phyloP scores from a whole-genome alignment of 1,140 invertebrate genomes.

The Macrobrachium rosenbergii region DNA sequence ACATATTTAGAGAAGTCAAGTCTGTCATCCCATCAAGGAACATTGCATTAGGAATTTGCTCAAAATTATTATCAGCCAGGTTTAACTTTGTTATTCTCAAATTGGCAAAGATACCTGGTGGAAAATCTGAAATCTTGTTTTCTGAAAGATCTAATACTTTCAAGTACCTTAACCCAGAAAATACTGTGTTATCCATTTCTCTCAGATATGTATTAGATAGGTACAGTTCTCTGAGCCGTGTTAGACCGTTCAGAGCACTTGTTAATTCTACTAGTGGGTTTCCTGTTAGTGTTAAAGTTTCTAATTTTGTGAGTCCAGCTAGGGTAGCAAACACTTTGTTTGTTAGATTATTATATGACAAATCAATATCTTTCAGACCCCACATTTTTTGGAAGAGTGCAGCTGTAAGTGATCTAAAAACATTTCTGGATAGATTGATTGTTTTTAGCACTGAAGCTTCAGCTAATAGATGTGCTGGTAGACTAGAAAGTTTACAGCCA shows the following conservation, averaged over 20 bases:
- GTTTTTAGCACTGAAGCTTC: slow-evolving; percentile 65
- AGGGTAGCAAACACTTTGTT: slow-evolving; percentile 68
- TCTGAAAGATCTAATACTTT: slow-evolving; percentile 81
- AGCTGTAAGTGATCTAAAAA: slow-evolving; percentile 78
- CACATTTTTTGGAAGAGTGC: slow-evolving; percentile 74
- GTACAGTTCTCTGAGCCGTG: slow-evolving; percentile 81
- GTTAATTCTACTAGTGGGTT: slow-evolving; percentile 76
- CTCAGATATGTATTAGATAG: slow-evolving; percentile 81
- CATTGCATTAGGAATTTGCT: slow-evolving; percentile 82
- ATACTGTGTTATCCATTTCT: slow-evolving; percentile 82
- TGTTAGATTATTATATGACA: slow-evolving; percentile 68
- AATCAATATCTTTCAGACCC: slow-evolving; percentile 68
- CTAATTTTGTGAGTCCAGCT: slow-evolving; percentile 80
- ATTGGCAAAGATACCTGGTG: slow-evolving; percentile 82
- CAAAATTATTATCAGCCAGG: slow-evolving; percentile 84
- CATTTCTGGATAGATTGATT: slow-evolving; percentile 68
- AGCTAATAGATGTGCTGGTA: slow-evolving; percentile 61
- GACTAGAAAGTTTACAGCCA: slow-evolving; percentile 59
- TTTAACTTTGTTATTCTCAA: slow-evolving; percentile 80
- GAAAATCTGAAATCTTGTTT: slow-evolving; percentile 83
- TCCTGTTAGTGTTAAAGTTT: slow-evolving; percentile 79
- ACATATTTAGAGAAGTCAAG: slow-evolving; percentile 83
- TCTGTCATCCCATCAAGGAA: slow-evolving; percentile 81
- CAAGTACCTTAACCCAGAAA: slow-evolving; percentile 81
- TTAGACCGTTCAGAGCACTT: slow-evolving; percentile 74